phyloP scores from a whole-genome alignment of 2,888 invertebrate genomes.

The Hydrotaea diabolus region DNA sequence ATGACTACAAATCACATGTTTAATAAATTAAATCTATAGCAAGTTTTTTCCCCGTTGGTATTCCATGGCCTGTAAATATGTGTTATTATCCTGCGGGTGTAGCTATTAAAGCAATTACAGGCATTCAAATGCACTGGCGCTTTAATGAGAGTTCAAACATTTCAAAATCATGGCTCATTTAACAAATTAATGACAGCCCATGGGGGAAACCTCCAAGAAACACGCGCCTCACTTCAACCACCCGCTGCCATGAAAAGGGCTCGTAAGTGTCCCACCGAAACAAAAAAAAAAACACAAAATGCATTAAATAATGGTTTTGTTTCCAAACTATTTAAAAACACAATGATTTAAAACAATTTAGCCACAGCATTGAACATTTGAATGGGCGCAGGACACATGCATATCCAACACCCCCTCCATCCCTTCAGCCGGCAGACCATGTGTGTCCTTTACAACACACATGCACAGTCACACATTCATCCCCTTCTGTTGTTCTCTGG shows the following conservation, averaged over 20 bases:
- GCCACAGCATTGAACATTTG: constrained; percentile 16
- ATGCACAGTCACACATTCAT: constrained; percentile 30
- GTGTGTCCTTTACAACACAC: not conserved
- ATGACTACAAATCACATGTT: constrained; percentile 41
- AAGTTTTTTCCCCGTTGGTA: not conserved
- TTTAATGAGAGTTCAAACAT: constrained; percentile 25
- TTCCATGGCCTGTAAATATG: not conserved
- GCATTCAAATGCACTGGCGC: not conserved
- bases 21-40: not conserved
- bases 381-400: not conserved
- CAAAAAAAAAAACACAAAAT: no score
- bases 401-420: not conserved
- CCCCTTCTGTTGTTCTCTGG: not conserved
- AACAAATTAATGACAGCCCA: constrained; percentile 54
- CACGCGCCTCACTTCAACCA: not conserved
- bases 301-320: constrained; percentile 13
- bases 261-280: constrained; percentile 6
- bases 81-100: constrained; percentile 6
- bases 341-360: constrained; percentile 50
- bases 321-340: constrained; percentile 24
- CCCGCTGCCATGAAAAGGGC: not conserved
- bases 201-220: not conserved
- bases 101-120: not conserved
- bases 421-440: no score
- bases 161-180: constrained; percentile 50